Evolutionary conservation across 2,113 vertebrate species (phyloP), one percentile per base, ranked within the genome.

Genomic region (Anoura caudifer): DNA sequence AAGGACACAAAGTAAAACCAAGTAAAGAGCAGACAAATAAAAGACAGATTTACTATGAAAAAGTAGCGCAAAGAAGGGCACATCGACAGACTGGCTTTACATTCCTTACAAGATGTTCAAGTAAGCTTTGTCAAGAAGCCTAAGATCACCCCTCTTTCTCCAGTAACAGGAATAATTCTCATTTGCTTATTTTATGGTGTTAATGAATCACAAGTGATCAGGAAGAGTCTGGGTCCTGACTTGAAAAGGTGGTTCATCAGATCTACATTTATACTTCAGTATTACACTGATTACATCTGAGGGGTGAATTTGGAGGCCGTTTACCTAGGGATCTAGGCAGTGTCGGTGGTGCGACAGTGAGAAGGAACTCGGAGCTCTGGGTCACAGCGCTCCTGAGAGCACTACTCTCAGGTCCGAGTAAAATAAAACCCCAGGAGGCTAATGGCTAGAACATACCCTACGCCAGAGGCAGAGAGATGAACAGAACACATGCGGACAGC

Each of bases 341-440:
- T 76, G 36, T 61, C 31, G 67, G 11, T 56, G 45, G 56, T 59
- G 4, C 87, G 82, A 92, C 43, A 75, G 0, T 43, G 41, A 90
- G 65, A 90, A 94, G 47, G 33, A 86, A 94, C 47, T 94, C 31
- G 77, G 72, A 88, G 72, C 31, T 95, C 36, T 79, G 72, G 91
- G 50, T 88, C 80, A 77, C 9, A 54, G 33, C 36, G 52, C 65
- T 72, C 80, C 72, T 1, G 28, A 24, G 56, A 72, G 79, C 54
- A 65, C 7, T 26, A 26, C 19, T 79, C 56, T 69, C 36, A 93
- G 6, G 20, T 17, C 19, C 63, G 26, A 94, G 56, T 50, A 52
- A 86, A 91, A 87, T 33, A 69, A 91, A 91, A 75, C 45, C n/a
- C 43, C 61, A 41, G 61, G 67, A 83, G 86, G 82, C 47, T 90